These are phyloP conservation scores for Nasonia vitripennis DNA, from an alignment of 1,140 invertebrate species.

Conservation along the genomic window DNA sequence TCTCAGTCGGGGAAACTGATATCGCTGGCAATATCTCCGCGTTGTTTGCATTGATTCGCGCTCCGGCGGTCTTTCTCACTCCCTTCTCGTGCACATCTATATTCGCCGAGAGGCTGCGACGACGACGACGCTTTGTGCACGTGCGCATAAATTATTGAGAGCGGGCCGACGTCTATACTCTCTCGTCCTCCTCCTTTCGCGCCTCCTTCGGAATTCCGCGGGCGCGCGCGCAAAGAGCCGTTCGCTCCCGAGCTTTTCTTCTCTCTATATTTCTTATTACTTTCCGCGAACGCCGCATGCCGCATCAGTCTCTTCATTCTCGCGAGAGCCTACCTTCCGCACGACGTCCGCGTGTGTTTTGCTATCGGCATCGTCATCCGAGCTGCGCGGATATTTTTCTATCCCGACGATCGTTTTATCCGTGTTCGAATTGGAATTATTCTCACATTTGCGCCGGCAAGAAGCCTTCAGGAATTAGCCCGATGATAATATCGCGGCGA, in stretches of 20 bases:
- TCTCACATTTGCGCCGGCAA: neutral
- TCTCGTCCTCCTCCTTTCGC: conserved; percentile 59
- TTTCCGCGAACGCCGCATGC: neutral
- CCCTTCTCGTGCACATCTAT: neutral
- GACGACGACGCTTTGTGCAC: conserved; percentile 58
- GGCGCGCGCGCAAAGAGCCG: neutral
- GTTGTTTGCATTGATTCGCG: conserved; percentile 70
- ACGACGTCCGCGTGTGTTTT: neutral
- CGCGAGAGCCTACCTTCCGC: neutral
- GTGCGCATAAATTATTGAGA: conserved; percentile 67
- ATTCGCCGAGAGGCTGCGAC: neutral
- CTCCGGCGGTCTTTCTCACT: conserved; percentile 59
- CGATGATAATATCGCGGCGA: neutral
- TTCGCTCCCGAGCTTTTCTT: neutral
- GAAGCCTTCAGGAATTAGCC: neutral
- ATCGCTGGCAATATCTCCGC: conserved; percentile 70
- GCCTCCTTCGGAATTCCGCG: conserved; percentile 47
- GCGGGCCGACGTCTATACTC: conserved; percentile 17
- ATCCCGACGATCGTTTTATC: neutral
- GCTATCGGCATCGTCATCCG: neutral
- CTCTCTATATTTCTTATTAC: conserved; percentile 10
- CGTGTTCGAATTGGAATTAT: too few relatives aligned
- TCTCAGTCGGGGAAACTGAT: conserved; percentile 63
- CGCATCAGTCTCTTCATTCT: neutral
- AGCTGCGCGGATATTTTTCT: neutral